A percentile compares a stretch with the other conserved stretches of the same genome.
These are phyloP conservation scores for Linhomoeus sp. DNA, from an alignment of 2,888 invertebrate species.

Conservation along the genomic window DNA sequence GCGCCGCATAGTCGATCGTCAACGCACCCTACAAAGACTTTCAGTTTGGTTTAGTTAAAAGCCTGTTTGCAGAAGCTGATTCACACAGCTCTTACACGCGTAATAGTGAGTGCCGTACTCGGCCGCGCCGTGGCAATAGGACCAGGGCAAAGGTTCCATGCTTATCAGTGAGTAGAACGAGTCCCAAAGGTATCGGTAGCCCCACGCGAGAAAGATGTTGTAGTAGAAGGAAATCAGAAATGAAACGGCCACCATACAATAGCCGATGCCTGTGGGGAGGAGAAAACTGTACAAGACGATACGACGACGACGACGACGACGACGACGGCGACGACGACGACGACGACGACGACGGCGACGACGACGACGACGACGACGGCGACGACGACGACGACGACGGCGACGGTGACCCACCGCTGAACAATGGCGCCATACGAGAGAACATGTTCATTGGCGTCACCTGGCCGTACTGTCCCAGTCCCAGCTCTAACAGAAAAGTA, in stretches of 20 bases:
- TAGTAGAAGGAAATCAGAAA: constrained; percentile 33
- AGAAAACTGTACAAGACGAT: too few species aligned
- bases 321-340: too few species aligned
- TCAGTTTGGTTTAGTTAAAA: too few species aligned
- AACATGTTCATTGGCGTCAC: neutral
- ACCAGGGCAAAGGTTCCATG: constrained; percentile 34
- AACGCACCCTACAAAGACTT: too few species aligned
- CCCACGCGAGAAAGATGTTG: constrained; percentile 36
- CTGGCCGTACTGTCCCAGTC: constrained; percentile 1
- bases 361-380: too few species aligned
- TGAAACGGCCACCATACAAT: constrained; percentile 35
- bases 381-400: too few species aligned
- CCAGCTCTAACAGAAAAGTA: constrained; percentile 3
- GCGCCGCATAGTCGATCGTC: too few species aligned
- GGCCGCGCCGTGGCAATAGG: constrained; percentile 32
- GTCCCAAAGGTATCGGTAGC: constrained; percentile 32
- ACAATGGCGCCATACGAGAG: constrained; percentile 1
- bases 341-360: too few species aligned
- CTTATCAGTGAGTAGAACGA: constrained; percentile 26
- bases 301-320: too few species aligned
- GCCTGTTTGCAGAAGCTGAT: too few species aligned
- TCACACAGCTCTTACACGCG: too few species aligned
- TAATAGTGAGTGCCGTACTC: too few species aligned
- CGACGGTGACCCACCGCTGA: neutral
- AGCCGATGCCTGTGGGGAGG: constrained; percentile 35